These are phyloP conservation scores for Ptiloglossa arizonensis DNA, from an alignment of 1,140 invertebrate genomes.

Conservation along the genomic window DNA sequence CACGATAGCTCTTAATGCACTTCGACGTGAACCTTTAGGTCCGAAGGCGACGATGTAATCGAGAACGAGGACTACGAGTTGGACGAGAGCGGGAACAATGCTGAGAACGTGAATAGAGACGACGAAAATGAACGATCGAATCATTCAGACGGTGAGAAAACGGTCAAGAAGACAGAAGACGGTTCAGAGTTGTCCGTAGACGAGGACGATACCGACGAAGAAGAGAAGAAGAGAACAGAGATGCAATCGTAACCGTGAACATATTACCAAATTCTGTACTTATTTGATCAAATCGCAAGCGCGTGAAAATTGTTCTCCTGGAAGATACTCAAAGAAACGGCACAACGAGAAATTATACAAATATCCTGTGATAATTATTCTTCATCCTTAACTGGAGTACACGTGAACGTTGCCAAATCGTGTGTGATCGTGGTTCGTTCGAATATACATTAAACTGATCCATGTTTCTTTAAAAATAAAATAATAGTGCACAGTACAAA, in stretches of 20 bases:
- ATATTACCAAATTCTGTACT: background rate
- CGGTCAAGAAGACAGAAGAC: constrained; percentile 5
- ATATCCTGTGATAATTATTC: constrained; percentile 1
- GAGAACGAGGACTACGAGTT: constrained; percentile 52
- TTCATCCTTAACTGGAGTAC: background rate
- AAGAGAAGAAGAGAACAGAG: constrained; percentile 20
- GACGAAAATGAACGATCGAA: constrained; percentile 11
- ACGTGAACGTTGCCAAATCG: background rate
- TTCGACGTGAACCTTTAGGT: constrained; percentile 33
- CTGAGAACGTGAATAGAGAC: background rate
- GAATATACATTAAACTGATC: background rate
- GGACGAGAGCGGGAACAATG: constrained; percentile 30
- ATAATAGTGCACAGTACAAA: background rate
- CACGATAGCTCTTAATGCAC: background rate
- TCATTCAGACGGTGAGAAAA: constrained; percentile 23
- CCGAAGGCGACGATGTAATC: constrained; percentile 49
- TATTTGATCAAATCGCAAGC: background rate
- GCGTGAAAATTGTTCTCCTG: background rate
- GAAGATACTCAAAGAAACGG: background rate
- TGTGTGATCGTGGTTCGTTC: constrained; percentile 23
- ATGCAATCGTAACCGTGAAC: constrained; percentile 23
- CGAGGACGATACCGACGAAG: constrained; percentile 55
- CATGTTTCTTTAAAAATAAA: constrained; percentile 14
- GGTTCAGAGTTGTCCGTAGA: constrained; percentile 54
- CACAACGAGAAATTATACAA: background rate